Base-by-base conservation (phyloP, 2,888 invertebrate genomes). In the Autographa gamma region DNA sequence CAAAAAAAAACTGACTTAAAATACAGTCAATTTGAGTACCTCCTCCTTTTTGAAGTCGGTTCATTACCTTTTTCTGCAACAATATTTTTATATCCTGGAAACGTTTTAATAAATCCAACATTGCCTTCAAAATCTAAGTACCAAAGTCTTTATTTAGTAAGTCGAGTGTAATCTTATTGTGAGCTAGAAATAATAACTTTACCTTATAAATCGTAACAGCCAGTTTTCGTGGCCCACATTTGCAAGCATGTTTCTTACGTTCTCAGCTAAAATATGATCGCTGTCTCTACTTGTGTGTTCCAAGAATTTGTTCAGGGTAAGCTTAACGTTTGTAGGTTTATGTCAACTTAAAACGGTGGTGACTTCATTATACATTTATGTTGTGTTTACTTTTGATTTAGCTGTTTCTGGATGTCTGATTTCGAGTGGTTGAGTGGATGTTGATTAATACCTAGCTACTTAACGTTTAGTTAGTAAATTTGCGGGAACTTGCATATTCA, bases 201-300 rank as follows among this genome's bases (percentile, higher is more conserved):
- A 43, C 43, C 16, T 43, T 43, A 25, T 19, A 56, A 56, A 13
- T 9, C 25, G 11, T 18, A 14, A 14, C 5, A 31, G 58, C 38
- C 11, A 32, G 2, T 3, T 68, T 66, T 76, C 48, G 43, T 68
- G 65, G 77, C 77, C 72, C 63, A 11, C 60, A 56, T 25, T 56
- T 38, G 38, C 60, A 61, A 58, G 19, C 69, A 68, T 56, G 82
- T 84, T 84, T 84, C 81, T 83, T 84, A 80, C 66, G 73, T 74
- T 74, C 71, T 62, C 54, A 67, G 76, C 85, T 85, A 79, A 86
- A 85, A 85, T 86, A 85, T 85, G 81, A 84, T 73, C 73, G 78
- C 61, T 74, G 79, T 81, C 74, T 74, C 54, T 63, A 48, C 64
- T 77, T 63, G 77, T 74, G 77, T 75, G 79, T 77, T 81, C 74